Percentiles rank a stretch among this genome's conserved stretches.
phyloP scores from a whole-genome alignment of 2,888 invertebrate genomes.

The Cepaea hortensis region DNA sequence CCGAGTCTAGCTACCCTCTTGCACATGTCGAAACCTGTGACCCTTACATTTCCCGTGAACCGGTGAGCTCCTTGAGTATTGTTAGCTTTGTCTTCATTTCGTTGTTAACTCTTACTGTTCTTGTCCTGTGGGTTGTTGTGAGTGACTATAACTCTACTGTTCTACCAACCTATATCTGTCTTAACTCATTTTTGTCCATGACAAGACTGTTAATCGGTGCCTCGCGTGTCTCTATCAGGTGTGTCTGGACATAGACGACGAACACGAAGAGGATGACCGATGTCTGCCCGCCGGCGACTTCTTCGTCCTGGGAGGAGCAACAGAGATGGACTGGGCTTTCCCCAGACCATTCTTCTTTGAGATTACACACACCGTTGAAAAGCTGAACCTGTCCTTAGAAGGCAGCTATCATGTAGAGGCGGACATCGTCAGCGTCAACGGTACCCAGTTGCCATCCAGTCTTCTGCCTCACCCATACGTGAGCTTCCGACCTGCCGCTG shows the following conservation, averaged over 20 bases:
- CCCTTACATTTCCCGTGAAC: too few relatives aligned
- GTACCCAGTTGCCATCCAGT: constrained; percentile 40
- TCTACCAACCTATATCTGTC: too few relatives aligned
- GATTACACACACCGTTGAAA: constrained; percentile 48
- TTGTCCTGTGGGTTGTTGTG: too few relatives aligned
- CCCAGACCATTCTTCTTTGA: constrained; percentile 52
- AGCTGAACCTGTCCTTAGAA: constrained; percentile 28
- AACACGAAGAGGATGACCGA: not conserved
- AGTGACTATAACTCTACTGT: too few relatives aligned
- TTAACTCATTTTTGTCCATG: too few relatives aligned
- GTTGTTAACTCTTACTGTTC: too few relatives aligned
- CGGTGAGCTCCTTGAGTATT: too few relatives aligned
- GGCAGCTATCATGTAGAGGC: constrained; percentile 49
- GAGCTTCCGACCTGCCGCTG: constrained; percentile 2
- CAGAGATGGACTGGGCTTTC: constrained; percentile 57
- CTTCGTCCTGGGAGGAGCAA: constrained; percentile 55
- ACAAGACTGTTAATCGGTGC: too few relatives aligned
- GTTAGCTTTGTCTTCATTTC: too few relatives aligned
- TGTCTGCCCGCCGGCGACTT: constrained; percentile 53
- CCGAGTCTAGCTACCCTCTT: too few relatives aligned
- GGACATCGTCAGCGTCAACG: constrained; percentile 52
- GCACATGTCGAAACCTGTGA: too few relatives aligned
- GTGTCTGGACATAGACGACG: constrained; percentile 20
- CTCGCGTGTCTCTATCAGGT: constrained; percentile 32
- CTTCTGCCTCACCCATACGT: constrained; percentile 44